Base-by-base conservation (phyloP, 2,888 invertebrate genomes). In the Ophion ventricosus region DNA sequence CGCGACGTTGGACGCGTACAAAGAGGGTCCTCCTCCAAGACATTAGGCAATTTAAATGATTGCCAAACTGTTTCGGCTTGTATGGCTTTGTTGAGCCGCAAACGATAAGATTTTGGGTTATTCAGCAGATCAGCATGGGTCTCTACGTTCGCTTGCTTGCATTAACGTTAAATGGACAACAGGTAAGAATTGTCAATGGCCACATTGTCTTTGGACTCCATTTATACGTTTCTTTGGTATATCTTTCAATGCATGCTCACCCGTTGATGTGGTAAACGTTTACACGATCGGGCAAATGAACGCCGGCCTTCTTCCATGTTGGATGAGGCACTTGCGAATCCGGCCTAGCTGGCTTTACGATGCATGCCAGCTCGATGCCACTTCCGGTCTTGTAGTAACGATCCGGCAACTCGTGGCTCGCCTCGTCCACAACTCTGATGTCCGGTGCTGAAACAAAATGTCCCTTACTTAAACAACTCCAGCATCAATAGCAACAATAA, bases 371-470 rank as follows among this genome's bases (percentile, higher is more conserved):
- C 92, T 96, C 96, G 88, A 97, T 96, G 79, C 95, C 95, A 92
- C 96, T 96, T 88, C 96, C 96, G 43, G 96, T 95, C 94, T 96
- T 96, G 93, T 96, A 96, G 92, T 96, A 96, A 89, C 96, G 95
- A 92, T 96, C 96, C 89, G 95, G 95, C 75, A 96, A 94, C 91
- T 96, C 95, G 89, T 96, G 95, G 76, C 95, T 95, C 89, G 95
- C 95, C 89, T 96, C 96, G 89, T 96, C 96, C 75, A 96, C 95
- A 91, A 97, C 96, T 88, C 95, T 95, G 86, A 96, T 94, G 84
- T 96, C 95, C 70, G 96, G 96, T 84, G 96, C 96, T 97, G 94
- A 14, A 86, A 87, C 85, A 73, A 85, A 74, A 80, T 25, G 10
- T 29, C 17, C 14, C 7, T 23, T 1, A 1, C 20, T 11, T 25